These are phyloP conservation scores for Notolepis coatsorum DNA, from an alignment of 2,797 vertebrate genomes.

Conservation along the genomic window DNA sequence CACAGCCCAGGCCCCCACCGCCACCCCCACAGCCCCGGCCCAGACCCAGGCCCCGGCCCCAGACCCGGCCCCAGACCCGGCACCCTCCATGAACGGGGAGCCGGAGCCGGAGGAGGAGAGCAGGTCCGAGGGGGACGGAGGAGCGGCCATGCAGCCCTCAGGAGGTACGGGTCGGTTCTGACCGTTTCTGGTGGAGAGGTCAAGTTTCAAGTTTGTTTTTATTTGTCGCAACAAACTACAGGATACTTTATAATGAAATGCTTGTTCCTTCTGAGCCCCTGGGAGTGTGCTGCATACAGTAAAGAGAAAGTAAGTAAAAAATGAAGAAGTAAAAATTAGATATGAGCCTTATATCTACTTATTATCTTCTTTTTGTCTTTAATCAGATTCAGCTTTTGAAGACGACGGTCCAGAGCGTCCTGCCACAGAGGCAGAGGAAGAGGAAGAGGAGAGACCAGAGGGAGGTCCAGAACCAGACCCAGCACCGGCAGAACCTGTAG, in stretches of 20 bases:
- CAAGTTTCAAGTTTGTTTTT: neutral
- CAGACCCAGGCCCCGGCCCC: constrained; percentile 36
- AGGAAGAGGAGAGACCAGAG: constrained; percentile 30
- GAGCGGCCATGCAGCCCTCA: constrained; percentile 31
- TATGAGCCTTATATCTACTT: too few species aligned
- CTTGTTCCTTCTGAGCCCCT: too few species aligned
- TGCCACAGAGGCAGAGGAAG: constrained; percentile 23
- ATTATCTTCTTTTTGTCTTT: neutral
- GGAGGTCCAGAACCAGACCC: constrained; percentile 33
- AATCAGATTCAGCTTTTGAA: constrained; percentile 65
- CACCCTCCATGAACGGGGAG: constrained; percentile 72
- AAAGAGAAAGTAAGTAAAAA: too few species aligned
- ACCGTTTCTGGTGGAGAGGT: too few species aligned
- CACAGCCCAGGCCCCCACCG: too few species aligned
- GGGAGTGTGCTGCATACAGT: too few species aligned
- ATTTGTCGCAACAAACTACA: too few species aligned
- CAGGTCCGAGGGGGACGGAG: constrained; percentile 24
- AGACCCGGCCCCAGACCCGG: constrained; percentile 43
- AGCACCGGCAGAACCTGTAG: constrained; percentile 28
- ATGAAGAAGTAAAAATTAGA: too few species aligned
- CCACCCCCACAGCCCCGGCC: constrained; percentile 44
- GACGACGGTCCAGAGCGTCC: constrained; percentile 49
- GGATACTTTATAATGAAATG: too few species aligned
- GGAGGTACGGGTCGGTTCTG: constrained; percentile 58
- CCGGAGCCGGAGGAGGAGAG: constrained; percentile 39